phyloP scores from a whole-genome alignment of 2,797 vertebrate genomes.

The Alosa sapidissima region DNA sequence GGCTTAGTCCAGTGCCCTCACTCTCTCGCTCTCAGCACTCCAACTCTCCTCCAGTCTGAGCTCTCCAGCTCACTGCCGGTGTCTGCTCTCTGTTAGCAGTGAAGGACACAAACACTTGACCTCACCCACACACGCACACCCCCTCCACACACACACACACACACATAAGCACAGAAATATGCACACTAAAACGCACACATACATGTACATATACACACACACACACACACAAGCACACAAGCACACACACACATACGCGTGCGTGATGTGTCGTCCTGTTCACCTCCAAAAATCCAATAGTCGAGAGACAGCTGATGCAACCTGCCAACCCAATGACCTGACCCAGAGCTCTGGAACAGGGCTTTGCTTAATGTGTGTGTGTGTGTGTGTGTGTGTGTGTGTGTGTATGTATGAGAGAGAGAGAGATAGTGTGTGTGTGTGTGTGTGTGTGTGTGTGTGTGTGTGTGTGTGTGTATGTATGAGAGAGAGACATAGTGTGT shows the following conservation, averaged over 20 bases:
- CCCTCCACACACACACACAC: not conserved
- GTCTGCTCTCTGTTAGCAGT: constrained; percentile 19
- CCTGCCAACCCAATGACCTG: constrained; percentile 33
- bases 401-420: not conserved
- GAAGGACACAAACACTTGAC: constrained; percentile 44
- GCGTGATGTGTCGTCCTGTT: constrained; percentile 41
- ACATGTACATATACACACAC: not conserved
- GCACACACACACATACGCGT: not conserved
- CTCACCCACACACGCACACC: constrained; percentile 36
- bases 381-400: not conserved
- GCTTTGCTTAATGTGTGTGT: not conserved
- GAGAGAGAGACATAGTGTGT: too few species aligned
- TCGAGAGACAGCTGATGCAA: constrained; percentile 44
- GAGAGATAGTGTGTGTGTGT: not conserved
- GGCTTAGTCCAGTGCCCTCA: not conserved
- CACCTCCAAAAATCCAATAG: constrained; percentile 50
- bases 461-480: not conserved
- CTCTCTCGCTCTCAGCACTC: not conserved
- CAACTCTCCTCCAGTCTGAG: not conserved
- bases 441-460: not conserved
- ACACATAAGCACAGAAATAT: not conserved
- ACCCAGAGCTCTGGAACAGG: constrained; percentile 26
- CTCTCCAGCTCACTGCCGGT: not conserved
- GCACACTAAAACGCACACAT: constrained; percentile 3
- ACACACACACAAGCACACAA: not conserved